Evolutionary conservation across 53 echinoderm and acorn worm genomes (phyloP).

Genomic region (Holothuria leucospilota): DNA sequence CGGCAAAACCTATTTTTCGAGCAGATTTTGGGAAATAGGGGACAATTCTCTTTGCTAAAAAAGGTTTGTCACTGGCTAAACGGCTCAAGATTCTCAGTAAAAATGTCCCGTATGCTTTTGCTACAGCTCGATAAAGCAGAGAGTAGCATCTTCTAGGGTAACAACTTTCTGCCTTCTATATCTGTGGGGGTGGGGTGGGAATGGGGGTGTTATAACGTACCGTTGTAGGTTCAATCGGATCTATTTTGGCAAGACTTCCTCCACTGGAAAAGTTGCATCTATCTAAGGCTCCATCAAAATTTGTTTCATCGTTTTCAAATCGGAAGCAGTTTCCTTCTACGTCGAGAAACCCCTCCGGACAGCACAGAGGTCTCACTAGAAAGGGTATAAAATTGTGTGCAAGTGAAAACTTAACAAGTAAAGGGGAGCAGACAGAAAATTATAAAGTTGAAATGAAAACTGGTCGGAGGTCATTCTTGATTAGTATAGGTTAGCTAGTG

Average conservation of each 20-base stretch:
- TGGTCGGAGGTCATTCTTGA: background rate
- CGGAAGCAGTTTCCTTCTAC: background rate
- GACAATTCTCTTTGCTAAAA: too few relatives aligned
- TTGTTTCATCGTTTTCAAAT: background rate
- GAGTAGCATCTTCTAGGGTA: too few relatives aligned
- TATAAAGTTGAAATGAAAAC: background rate
- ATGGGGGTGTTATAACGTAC: background rate
- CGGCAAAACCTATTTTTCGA: too few relatives aligned
- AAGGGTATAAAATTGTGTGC: background rate
- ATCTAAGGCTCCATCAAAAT: background rate
- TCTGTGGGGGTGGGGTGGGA: too few relatives aligned
- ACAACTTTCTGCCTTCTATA: too few relatives aligned
- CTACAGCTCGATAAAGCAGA: too few relatives aligned
- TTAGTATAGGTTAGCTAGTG: too few relatives aligned
- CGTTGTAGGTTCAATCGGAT: background rate
- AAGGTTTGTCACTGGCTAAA: too few relatives aligned
- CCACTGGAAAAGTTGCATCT: background rate
- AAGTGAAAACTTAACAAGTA: background rate
- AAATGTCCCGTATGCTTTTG: too few relatives aligned
- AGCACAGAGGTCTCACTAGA: slow-evolving; percentile 8
- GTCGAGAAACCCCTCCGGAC: slow-evolving; percentile 11
- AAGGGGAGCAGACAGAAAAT: background rate
- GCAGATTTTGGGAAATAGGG: too few relatives aligned
- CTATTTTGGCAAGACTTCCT: slow-evolving; percentile 33
- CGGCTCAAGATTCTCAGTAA: too few relatives aligned